Evolutionary conservation across 2,113 vertebrate species (phyloP).

Genomic region (Catharus fuscescens): DNA sequence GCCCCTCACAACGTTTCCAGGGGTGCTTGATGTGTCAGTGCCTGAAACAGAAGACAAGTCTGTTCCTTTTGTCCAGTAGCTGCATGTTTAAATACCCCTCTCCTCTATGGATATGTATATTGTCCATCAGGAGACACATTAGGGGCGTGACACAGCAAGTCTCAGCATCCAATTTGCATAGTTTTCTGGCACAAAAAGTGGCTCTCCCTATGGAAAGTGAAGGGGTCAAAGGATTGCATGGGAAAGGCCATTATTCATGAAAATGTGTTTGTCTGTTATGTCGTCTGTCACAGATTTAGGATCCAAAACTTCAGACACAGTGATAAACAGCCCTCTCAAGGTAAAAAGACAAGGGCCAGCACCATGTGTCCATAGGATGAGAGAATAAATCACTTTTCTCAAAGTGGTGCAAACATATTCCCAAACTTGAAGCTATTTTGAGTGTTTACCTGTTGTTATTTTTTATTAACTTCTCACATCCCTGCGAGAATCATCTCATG

Average conservation of each 20-base stretch:
- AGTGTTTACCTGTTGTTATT: not conserved
- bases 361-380: not conserved
- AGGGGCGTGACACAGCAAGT: not conserved
- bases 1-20: not conserved
- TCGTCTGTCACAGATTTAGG: not conserved
- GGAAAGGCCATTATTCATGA: constrained; percentile 16
- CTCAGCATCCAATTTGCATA: constrained; percentile 9
- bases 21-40: not conserved
- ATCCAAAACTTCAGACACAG: constrained; percentile 1
- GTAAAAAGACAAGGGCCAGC: not conserved
- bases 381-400: not conserved
- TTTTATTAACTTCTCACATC: not conserved
- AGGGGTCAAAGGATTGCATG: constrained; percentile 20
- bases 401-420: not conserved
- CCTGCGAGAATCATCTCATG: not conserved
- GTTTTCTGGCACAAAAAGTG: constrained; percentile 23
- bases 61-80: constrained; percentile 3
- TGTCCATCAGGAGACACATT: not conserved
- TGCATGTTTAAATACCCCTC: not conserved
- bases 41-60: not conserved
- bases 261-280: not conserved
- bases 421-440: not conserved
- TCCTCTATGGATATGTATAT: not conserved
- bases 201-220: not conserved
- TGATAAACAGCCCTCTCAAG: not conserved